Base-by-base conservation (phyloP, 1,140 invertebrate species). In the Drosophila ercepeae region DNA sequence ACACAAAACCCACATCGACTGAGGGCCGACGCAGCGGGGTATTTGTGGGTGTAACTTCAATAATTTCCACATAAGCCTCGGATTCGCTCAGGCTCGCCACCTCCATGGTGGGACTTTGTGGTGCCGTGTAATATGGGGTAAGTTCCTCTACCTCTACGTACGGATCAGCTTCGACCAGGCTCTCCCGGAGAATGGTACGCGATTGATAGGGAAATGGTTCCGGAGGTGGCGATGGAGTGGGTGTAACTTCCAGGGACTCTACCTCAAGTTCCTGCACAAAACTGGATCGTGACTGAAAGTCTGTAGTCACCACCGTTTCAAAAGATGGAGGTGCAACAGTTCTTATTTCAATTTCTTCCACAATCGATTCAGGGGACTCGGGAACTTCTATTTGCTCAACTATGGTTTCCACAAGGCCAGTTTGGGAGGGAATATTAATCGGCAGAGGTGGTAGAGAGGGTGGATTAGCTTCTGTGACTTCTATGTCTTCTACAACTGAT, bases 191-290 rank as follows among this genome's bases (percentile, higher is more conserved):
- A n/a, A 64, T 61, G 7, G 16, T 9, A 0, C 39, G 14, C 39
- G 39, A 3, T 5, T 2, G 16, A 19, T 61, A 64, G 1, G 60
- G 60, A 49, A 64, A 64, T 9, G 18, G 27, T 49, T 64, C 60
- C 1, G 64, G 64, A 0, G 61, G 39, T 7, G 64, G 64, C 1
- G 60, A 64, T 16, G 57, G 36, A n/a, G 64, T 21, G n/a, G 60
- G 64, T 7, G 64, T 67, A 1, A 53, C 61, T 14, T 67, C 64
- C n/a, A 67, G 48, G 3, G 61, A 67, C 11, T 67, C 61, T n/a
- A 67, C 64, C 3, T 52, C 13, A 4, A 67, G 39, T 19, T 68
- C 64, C 4, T 68, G 61, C 0, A 67, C 39, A 25, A 67, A 29
- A 21, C 64, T 67, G 0, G 60, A 25, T 4, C 63, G 61, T 0